These are phyloP conservation scores for Chionodraco myersi DNA, from an alignment of 2,113 vertebrate genomes.

Conservation along the genomic window DNA sequence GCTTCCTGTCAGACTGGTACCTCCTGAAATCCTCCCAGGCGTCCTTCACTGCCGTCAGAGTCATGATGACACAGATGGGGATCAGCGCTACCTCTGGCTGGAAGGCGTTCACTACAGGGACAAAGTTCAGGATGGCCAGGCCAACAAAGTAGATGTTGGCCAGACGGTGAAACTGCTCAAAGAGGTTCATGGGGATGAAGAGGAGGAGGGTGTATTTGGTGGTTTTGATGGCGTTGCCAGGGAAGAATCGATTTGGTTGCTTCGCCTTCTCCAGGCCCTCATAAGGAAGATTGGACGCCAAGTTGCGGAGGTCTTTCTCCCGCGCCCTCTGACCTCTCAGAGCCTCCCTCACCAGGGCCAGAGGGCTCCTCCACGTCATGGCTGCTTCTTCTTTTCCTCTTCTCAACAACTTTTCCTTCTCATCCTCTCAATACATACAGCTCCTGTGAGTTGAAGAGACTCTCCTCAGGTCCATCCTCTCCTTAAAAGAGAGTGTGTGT, in stretches of 20 bases:
- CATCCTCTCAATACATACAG: constrained; percentile 34
- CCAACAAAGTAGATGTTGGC: constrained; percentile 94
- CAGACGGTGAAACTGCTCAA: constrained; percentile 91
- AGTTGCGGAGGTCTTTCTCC: constrained; percentile 82
- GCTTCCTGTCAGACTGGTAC: constrained; percentile 88
- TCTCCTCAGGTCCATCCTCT: constrained; percentile 1
- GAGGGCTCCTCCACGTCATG: constrained; percentile 78
- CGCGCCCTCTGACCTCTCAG: constrained; percentile 81
- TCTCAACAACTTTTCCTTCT: constrained; percentile 30
- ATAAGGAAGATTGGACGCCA: constrained; percentile 87
- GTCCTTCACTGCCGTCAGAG: constrained; percentile 91
- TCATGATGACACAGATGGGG: constrained; percentile 89
- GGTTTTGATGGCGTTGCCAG: constrained; percentile 90
- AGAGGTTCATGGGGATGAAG: constrained; percentile 92
- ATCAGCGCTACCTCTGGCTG: constrained; percentile 89
- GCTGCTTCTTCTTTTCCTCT: constrained; percentile 27
- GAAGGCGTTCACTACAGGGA: constrained; percentile 91
- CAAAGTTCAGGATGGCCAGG: constrained; percentile 89
- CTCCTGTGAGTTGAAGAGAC: neutral
- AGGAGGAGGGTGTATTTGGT: constrained; percentile 90
- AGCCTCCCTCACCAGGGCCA: constrained; percentile 71
- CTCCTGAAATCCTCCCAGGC: constrained; percentile 93
- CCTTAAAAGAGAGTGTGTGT: constrained; percentile 10
- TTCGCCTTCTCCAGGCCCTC: constrained; percentile 80
- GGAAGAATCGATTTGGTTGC: constrained; percentile 88